Conservation (phyloP, 2,888 invertebrate species). For the Altica lythri region DNA sequence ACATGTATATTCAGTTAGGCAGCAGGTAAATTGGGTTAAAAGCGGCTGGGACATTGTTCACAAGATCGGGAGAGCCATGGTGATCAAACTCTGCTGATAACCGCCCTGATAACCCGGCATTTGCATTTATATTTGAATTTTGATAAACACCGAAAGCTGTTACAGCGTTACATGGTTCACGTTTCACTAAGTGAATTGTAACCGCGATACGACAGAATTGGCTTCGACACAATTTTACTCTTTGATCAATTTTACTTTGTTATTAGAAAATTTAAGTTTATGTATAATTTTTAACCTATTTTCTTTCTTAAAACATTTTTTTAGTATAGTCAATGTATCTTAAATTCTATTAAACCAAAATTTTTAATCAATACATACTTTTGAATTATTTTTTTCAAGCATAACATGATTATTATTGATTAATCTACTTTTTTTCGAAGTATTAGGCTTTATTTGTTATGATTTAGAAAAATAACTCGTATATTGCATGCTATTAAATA, state of each 20-base stretch:
- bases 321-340: too few species aligned
- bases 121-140: constrained; percentile 55
- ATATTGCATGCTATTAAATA: too few species aligned
- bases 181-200: constrained; percentile 29
- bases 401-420: too few species aligned
- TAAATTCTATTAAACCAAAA: too few species aligned
- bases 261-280: too few species aligned
- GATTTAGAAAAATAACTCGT: too few species aligned
- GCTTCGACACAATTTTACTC: background rate
- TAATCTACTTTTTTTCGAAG: too few species aligned
- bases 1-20: constrained; percentile 54
- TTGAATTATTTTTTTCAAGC: too few species aligned
- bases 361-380: too few species aligned
- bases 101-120: constrained; percentile 50
- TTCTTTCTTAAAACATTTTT: too few species aligned
- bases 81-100: constrained; percentile 50
- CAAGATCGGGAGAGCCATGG: constrained; percentile 43
- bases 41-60: constrained; percentile 53
- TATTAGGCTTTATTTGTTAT: too few species aligned
- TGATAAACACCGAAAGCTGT: constrained; percentile 51
- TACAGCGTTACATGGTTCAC: constrained; percentile 39
- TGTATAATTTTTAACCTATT: too few species aligned
- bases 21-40: constrained; percentile 55
- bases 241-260: background rate
- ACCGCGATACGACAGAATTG: background rate